Conservation (phyloP, 2,797 vertebrate genomes). For the Rhyacichthys aspro region DNA sequence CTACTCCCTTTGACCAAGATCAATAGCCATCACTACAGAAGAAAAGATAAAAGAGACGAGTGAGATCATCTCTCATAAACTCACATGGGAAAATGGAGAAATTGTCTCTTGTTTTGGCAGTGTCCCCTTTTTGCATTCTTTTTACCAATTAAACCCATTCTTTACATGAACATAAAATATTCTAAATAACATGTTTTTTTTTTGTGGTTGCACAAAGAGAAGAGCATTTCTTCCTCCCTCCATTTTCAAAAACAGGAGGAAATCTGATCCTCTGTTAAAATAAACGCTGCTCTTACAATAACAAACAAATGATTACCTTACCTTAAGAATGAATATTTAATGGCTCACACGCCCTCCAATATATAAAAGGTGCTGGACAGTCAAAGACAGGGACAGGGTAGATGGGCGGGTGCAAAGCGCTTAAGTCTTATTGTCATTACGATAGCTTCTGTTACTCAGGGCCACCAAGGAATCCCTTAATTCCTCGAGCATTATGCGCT, state of each 20-base stretch:
- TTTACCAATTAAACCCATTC: not conserved
- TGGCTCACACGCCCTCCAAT: constrained; percentile 59
- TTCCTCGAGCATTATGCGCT: constrained; percentile 96
- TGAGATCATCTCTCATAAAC: constrained; percentile 64
- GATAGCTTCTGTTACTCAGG: constrained; percentile 88
- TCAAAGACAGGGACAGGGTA: constrained; percentile 59
- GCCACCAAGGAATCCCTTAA: constrained; percentile 93
- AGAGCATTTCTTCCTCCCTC: constrained; percentile 6
- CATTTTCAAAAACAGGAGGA: constrained; percentile 33
- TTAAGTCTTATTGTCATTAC: constrained; percentile 91
- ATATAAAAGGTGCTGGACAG: constrained; percentile 49
- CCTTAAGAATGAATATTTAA: constrained; percentile 70
- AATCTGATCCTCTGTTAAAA: constrained; percentile 39
- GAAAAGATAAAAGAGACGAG: constrained; percentile 66
- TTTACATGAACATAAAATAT: not conserved
- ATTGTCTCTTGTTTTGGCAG: constrained; percentile 29
- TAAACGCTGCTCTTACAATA: constrained; percentile 50
- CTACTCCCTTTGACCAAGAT: constrained; percentile 65
- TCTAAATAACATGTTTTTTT: not conserved
- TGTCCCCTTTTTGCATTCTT: constrained; percentile 17
- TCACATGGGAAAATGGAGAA: constrained; percentile 41
- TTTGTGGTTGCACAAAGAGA: too few species aligned
- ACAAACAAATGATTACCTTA: constrained; percentile 62
- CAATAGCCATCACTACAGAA: constrained; percentile 71
- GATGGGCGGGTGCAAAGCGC: constrained; percentile 83